Evolutionary conservation across 1,140 invertebrate genomes (phyloP).

Genomic region (Drosophila baimaii): DNA sequence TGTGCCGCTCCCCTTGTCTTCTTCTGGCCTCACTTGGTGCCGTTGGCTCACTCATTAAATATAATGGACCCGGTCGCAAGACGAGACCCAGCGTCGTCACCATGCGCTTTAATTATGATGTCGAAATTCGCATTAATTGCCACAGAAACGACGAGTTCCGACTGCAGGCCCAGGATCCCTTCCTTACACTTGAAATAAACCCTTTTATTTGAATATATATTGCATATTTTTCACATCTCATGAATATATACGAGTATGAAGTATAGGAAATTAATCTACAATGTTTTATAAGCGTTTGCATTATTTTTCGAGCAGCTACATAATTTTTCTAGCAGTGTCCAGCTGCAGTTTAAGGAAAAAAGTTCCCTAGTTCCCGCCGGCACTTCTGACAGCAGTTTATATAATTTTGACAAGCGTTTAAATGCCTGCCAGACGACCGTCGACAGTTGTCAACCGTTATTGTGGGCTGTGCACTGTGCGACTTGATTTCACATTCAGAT

Average conservation of each 20-base stretch:
- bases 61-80: conserved; percentile 75
- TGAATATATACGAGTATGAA: too few relatives aligned
- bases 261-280: neutral
- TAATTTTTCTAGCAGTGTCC: conserved; percentile 9
- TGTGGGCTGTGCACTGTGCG: conserved; percentile 43
- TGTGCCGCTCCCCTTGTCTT: conserved; percentile 1
- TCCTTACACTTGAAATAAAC: conserved; percentile 15
- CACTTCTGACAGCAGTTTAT: conserved; percentile 69
- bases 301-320: fast-evolving
- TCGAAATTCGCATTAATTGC: conserved; percentile 82
- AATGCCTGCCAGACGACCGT: conserved; percentile 69
- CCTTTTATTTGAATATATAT: too few relatives aligned
- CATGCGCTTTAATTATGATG: conserved; percentile 79
- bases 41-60: conserved; percentile 67
- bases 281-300: fast-evolving
- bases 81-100: conserved; percentile 68
- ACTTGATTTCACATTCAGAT: conserved; percentile 75
- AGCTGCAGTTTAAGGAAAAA: conserved; percentile 30
- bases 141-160: conserved; percentile 59
- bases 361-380: conserved; percentile 40
- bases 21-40: conserved; percentile 17
- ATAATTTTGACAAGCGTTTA: conserved; percentile 80
- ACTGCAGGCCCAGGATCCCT: conserved; percentile 16
- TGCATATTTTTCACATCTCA: too few relatives aligned
- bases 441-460: conserved; percentile 80